phyloP scores from a whole-genome alignment of 2,797 vertebrate genomes.

The Leontocebus nigricollis region DNA sequence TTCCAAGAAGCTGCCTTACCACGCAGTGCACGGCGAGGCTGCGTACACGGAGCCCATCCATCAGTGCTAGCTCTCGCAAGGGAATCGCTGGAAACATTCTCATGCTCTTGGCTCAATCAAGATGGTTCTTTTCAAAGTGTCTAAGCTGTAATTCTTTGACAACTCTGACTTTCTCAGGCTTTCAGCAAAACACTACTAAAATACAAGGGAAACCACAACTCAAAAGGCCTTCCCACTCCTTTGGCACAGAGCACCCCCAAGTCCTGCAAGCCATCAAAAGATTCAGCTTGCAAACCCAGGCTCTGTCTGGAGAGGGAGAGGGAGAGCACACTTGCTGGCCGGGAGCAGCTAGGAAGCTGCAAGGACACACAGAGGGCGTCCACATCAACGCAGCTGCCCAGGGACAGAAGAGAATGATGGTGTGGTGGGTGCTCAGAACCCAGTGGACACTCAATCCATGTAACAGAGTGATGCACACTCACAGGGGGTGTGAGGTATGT shows the following conservation, averaged over 20 bases:
- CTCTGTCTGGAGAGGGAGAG: background rate
- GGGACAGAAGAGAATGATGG: background rate
- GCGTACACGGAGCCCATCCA: rapidly evolving
- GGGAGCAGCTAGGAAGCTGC: background rate
- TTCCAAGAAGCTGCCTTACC: background rate
- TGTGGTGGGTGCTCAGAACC: background rate
- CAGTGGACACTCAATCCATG: rapidly evolving
- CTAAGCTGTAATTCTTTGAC: background rate
- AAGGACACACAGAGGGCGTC: background rate
- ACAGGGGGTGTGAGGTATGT: rapidly evolving
- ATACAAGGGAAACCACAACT: background rate
- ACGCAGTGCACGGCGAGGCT: rapidly evolving
- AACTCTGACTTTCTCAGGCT: background rate
- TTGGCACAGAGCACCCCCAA: background rate
- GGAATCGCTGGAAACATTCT: background rate
- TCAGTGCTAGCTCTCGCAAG: no score
- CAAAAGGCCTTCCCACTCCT: background rate
- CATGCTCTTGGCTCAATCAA: background rate
- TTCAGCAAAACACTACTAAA: background rate
- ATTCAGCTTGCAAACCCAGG: background rate
- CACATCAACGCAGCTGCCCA: rapidly evolving
- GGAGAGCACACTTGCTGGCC: background rate
- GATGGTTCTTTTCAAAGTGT: background rate
- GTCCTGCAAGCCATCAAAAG: background rate
- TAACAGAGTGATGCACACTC: rapidly evolving